A percentile compares a stretch with the other conserved stretches of the same genome.
phyloP scores from a whole-genome alignment of 2,888 invertebrate genomes.

The Cephus nigrinus region DNA sequence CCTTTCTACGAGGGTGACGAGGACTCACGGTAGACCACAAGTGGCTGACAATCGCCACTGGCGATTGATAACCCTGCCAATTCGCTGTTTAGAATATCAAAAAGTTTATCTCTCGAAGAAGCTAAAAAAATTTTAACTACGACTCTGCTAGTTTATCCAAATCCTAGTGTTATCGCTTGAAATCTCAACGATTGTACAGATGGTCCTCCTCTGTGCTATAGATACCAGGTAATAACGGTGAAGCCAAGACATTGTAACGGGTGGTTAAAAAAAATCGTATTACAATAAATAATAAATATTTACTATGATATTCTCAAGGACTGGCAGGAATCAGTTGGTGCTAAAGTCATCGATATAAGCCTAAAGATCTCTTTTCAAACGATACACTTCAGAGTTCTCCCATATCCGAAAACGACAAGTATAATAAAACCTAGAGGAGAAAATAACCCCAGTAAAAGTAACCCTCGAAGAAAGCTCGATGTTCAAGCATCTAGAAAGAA shows the following conservation, averaged over 20 bases:
- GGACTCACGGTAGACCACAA: conserved; percentile 45
- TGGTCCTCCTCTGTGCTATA: not conserved
- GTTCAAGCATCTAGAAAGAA: not conserved
- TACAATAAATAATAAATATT: not conserved
- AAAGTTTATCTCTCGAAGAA: not conserved
- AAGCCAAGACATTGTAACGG: not conserved
- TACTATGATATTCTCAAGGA: not conserved
- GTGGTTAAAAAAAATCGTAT: not conserved
- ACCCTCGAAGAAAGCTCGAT: not conserved
- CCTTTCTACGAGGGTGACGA: not conserved
- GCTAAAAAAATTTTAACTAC: not conserved
- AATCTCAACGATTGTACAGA: not conserved
- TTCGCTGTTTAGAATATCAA: not conserved
- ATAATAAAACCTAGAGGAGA: too few species aligned
- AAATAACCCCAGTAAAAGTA: not conserved
- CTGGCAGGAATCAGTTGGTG: not conserved
- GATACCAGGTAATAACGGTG: not conserved
- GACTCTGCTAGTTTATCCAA: not conserved
- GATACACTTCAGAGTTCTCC: not conserved
- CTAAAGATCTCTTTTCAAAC: not conserved
- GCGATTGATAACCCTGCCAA: conserved; percentile 43
- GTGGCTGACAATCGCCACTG: conserved; percentile 50
- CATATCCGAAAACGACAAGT: not conserved
- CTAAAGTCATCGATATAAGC: not conserved
- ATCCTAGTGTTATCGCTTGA: too few species aligned